Evolutionary conservation across 2,797 vertebrate genomes (phyloP).

Genomic region (Coregonus suidteri): DNA sequence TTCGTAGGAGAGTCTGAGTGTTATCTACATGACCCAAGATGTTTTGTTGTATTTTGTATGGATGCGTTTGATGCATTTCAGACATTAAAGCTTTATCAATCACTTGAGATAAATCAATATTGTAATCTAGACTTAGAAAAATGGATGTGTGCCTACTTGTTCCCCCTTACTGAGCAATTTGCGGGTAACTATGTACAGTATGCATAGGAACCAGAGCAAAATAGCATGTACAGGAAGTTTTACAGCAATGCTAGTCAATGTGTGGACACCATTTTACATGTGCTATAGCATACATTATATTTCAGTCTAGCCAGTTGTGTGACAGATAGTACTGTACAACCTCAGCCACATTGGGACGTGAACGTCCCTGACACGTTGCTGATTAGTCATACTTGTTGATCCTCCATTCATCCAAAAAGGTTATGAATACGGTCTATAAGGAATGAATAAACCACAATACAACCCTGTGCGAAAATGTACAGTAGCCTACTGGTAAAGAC

Average conservation of each 20-base stretch:
- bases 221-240: neutral
- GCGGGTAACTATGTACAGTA: neutral
- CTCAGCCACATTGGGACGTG: neutral
- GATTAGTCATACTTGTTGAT: neutral
- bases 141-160: neutral
- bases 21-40: neutral
- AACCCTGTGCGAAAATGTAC: neutral
- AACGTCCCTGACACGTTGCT: neutral
- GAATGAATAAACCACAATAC: neutral
- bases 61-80: neutral
- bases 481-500: neutral
- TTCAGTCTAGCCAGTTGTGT: neutral
- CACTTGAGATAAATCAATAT: slow-evolving; percentile 25
- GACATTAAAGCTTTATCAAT: slow-evolving; percentile 27
- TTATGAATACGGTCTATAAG: neutral
- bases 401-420: neutral
- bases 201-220: neutral
- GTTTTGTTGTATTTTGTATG: neutral
- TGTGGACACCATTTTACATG: neutral
- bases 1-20: neutral
- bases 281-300: neutral
- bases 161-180: neutral
- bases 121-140: slow-evolving; percentile 17
- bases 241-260: neutral
- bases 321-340: neutral